Evolutionary conservation across 2,113 vertebrate genomes (phyloP), one percentile per base, ranked within the genome.

Genomic region (Telmatochromis bifrenatus): DNA sequence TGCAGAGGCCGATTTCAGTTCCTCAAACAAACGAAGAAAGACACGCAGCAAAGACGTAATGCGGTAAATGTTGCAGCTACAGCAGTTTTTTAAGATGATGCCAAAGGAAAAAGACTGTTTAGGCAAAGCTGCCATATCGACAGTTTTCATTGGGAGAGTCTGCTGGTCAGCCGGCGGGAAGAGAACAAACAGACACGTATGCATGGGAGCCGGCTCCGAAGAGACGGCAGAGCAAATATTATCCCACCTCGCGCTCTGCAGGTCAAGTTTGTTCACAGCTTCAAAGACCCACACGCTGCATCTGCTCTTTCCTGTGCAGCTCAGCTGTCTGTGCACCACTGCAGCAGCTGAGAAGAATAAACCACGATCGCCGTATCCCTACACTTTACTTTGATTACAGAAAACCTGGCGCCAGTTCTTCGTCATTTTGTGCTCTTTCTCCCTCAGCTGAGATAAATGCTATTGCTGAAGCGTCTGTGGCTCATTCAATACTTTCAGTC

Each of bases 81-180:
- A 81, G 89, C 86, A 60, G 28, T 39, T 88, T 89, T 5, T 58
- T 15, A 10, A 19, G 9, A 9, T 47, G 79, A 65, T 4, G 65
- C 65, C 19, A 54, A 21, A 42, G 17, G 7, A 81, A 28, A 55
- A 31, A 19, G 70, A 37, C 31, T 2, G 3, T 4, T 77, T 51
- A 8, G 82, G 54, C 39, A 87, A 87, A 88, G 62, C 28, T 60
- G 88, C 65, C 8, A 42, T 3, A 60, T 89, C 88, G 4, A 73
- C 90, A 68, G 51, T 87, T 91, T 92, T 88, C 55, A 58, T n/a
- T 70, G 23, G 85, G 54, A 77, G n/a, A 84, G 60, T 26, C 12
- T 35, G 60, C 10, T 7, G 70, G 45, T 56, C 73, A 3, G 80
- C 58, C 75, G 12, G 21, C 1, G 19, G 51, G 21, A 49, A 19